Percentiles rank a stretch among this genome's conserved stretches.
These are phyloP conservation scores for Meriones unguiculatus DNA, from an alignment of 2,113 vertebrate species.

Conservation along the genomic window DNA sequence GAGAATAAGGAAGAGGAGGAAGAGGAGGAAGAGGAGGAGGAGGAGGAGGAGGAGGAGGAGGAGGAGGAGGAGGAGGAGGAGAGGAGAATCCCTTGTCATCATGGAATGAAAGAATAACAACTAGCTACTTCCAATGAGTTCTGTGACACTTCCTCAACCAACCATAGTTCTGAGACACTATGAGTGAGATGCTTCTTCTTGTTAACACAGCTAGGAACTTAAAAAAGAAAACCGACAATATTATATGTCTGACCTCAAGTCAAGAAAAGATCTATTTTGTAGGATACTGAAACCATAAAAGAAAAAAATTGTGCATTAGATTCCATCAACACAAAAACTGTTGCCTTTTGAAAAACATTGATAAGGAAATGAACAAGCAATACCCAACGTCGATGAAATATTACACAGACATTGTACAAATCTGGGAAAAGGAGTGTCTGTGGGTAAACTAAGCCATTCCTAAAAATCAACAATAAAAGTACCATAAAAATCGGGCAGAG, in stretches of 20 bases:
- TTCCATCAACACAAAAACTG: constrained; percentile 17
- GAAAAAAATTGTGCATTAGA: background rate
- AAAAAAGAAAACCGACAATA: background rate
- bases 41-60: no score
- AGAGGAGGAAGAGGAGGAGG: no score
- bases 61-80: no score
- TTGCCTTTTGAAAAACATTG: background rate
- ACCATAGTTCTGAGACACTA: background rate
- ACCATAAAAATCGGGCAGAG: background rate
- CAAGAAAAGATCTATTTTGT: background rate
- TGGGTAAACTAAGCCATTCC: background rate
- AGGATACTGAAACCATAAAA: background rate
- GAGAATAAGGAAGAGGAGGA: no score
- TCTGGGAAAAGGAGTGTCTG: background rate
- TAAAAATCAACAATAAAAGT: constrained; percentile 16
- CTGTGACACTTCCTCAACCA: background rate
- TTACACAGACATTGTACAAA: background rate
- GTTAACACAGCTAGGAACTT: background rate
- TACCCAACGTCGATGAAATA: background rate
- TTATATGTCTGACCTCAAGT: background rate
- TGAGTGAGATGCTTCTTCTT: background rate
- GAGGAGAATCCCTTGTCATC: no score
- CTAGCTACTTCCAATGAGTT: no score
- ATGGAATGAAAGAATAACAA: background rate
- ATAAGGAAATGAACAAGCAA: constrained; percentile 29